A percentile compares a stretch with the other conserved stretches of the same genome.
Evolutionary conservation across 2,113 vertebrate species (phyloP).

Genomic region (Mystacornis crossleyi): DNA sequence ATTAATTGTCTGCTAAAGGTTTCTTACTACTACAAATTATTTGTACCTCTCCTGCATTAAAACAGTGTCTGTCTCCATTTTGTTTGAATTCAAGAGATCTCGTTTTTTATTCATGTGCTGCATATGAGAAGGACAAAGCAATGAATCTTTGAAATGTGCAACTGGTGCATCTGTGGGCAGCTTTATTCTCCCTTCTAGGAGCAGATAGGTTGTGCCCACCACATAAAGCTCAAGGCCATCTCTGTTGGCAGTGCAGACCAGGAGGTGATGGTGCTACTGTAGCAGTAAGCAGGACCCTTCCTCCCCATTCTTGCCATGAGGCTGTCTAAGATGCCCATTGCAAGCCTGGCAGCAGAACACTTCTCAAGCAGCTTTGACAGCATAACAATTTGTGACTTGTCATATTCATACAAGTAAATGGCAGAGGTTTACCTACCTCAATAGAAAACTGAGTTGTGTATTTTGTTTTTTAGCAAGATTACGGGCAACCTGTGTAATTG

Average conservation of each 20-base stretch:
- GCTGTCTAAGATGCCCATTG: background rate
- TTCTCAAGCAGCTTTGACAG: background rate
- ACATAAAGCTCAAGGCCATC: fast-evolving
- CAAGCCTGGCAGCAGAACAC: background rate
- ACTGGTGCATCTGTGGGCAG: background rate
- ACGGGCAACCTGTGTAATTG: background rate
- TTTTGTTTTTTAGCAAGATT: background rate
- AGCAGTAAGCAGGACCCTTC: background rate
- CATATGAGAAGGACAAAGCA: background rate
- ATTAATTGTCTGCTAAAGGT: background rate
- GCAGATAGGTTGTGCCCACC: fast-evolving
- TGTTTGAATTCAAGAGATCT: background rate
- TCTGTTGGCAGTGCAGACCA: background rate
- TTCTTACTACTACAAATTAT: background rate
- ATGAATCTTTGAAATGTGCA: background rate
- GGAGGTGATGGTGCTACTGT: background rate
- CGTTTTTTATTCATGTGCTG: background rate
- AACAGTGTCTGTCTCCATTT: background rate
- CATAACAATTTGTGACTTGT: background rate
- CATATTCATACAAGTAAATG: background rate
- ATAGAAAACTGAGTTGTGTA: background rate
- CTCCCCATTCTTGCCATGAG: background rate
- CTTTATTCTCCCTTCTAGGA: background rate
- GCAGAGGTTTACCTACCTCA: background rate
- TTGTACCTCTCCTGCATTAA: background rate